These are phyloP conservation scores for Euura lappo DNA, from an alignment of 1,140 invertebrate species.

Conservation along the genomic window DNA sequence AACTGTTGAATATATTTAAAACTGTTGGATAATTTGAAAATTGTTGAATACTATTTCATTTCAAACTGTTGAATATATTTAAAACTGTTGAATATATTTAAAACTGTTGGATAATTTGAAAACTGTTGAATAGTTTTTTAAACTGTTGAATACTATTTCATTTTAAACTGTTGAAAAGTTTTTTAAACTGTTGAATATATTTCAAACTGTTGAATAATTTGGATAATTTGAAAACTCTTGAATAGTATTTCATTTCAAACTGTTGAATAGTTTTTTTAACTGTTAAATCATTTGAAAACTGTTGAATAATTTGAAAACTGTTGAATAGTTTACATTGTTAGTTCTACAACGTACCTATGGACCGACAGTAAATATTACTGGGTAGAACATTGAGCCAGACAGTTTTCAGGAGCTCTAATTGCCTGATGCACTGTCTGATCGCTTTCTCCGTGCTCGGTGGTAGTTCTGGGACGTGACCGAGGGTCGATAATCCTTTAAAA, in stretches of 20 bases:
- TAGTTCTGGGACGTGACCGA: slow-evolving; percentile 59
- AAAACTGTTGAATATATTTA: too few relatives aligned
- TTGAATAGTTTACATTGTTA: too few relatives aligned
- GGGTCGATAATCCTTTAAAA: slow-evolving; percentile 66
- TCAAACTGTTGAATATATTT: too few relatives aligned
- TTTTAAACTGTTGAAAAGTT: neutral
- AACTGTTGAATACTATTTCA: too few relatives aligned
- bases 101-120: too few relatives aligned
- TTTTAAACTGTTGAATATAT: slow-evolving; percentile 50
- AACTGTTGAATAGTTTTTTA: too few relatives aligned
- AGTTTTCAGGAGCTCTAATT: slow-evolving; percentile 83
- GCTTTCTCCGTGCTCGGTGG: slow-evolving; percentile 72
- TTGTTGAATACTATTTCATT: too few relatives aligned
- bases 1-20: too few relatives aligned
- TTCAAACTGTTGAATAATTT: slow-evolving; percentile 9
- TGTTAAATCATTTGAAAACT: slow-evolving; percentile 41
- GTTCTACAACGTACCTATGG: slow-evolving; percentile 57
- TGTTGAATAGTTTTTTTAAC: neutral
- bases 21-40: too few relatives aligned
- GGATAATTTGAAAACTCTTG: too few relatives aligned
- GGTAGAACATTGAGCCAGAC: slow-evolving; percentile 85
- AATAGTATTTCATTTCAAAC: neutral
- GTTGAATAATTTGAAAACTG: slow-evolving; percentile 21
- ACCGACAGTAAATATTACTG: slow-evolving; percentile 69
- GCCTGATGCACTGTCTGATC: slow-evolving; percentile 81